Evolutionary conservation across 1,140 invertebrate species (phyloP), one percentile per base, ranked within the genome.

Genomic region (Aphidius gifuensis): DNA sequence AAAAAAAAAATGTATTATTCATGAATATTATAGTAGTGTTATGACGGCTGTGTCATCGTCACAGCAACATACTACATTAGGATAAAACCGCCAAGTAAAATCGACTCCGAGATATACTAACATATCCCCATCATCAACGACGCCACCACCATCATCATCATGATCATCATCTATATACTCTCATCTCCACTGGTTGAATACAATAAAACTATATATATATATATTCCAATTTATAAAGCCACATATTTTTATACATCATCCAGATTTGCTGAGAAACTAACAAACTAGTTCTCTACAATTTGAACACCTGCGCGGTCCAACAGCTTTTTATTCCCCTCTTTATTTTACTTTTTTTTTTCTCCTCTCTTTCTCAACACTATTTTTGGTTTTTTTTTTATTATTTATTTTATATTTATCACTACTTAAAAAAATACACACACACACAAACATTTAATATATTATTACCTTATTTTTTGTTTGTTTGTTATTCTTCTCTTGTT

Each of bases 11-110:
- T 32, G 16, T 16, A 16, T 16, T 16, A 16, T 16, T 16, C 16
- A 32, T 32, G 23, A 32, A 32, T 32, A 32, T 32, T 32, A 32
- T 56, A 62, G 70, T 70, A 62, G 69, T 71, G 70, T 73, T 73
- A 68, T 72, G 72, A 73, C 72, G 69, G 57, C 72, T 67, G 71
- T 72, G 72, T 73, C 72, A 73, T 72, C 68, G 70, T 72, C 70
- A 69, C 70, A 70, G 61, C 66, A 69, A 64, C 68, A 70, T 64
- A 51, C 23, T 32, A 32, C 66, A 65, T 62, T 44, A 11, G 16
- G 11, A 11, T 9, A 9, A 50, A 32, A 32, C 23, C 23, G 23
- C 23, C 23, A 32, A 32, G 23, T 32, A 32, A 32, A 32, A 32
- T 32, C 23, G 23, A 32, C 23, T 32, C 23, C 3, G n/a, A 32